Evolutionary conservation across 2,888 invertebrate genomes (phyloP).

Genomic region (Andrena chrysosceles): DNA sequence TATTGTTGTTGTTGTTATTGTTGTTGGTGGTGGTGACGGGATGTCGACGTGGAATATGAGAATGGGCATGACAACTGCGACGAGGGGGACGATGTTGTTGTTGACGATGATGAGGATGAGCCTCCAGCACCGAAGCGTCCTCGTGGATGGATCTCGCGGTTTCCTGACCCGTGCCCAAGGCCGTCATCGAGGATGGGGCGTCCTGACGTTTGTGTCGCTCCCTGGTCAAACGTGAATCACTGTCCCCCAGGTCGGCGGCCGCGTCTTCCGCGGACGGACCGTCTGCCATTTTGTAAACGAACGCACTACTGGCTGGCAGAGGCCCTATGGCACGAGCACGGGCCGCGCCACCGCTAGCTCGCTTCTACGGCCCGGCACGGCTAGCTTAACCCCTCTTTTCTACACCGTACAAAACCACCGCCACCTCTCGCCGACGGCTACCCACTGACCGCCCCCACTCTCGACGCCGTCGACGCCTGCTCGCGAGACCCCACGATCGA

Average conservation of each 20-base stretch:
- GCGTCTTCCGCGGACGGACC: conserved; percentile 89
- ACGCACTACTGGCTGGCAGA: conserved; percentile 86
- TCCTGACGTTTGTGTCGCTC: conserved; percentile 77
- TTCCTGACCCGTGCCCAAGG: conserved; percentile 56
- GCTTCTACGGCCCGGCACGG: conserved; percentile 69
- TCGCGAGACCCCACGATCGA: conserved; percentile 32
- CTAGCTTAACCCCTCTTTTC: conserved; percentile 66
- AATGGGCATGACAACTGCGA: conserved; percentile 45
- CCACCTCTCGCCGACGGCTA: conserved; percentile 69
- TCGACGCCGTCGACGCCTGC: conserved; percentile 51
- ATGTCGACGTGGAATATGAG: conserved; percentile 43
- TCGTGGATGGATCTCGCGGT: conserved; percentile 55
- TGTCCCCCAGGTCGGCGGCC: conserved; percentile 84
- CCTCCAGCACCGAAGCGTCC: conserved; percentile 39
- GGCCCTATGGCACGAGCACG: conserved; percentile 74
- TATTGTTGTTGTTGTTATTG: conserved; percentile 11
- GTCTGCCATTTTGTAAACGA: conserved; percentile 92
- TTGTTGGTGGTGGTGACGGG: conserved; percentile 5
- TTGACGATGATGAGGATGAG: conserved; percentile 33
- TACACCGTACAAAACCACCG: conserved; percentile 64
- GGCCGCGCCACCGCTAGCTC: conserved; percentile 70
- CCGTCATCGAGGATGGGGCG: conserved; percentile 53
- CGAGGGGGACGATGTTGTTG: conserved; percentile 40
- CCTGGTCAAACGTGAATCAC: conserved; percentile 75
- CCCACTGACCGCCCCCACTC: conserved; percentile 66